These are phyloP conservation scores for Acrocera orbiculus DNA, from an alignment of 2,888 invertebrate species.

Conservation along the genomic window DNA sequence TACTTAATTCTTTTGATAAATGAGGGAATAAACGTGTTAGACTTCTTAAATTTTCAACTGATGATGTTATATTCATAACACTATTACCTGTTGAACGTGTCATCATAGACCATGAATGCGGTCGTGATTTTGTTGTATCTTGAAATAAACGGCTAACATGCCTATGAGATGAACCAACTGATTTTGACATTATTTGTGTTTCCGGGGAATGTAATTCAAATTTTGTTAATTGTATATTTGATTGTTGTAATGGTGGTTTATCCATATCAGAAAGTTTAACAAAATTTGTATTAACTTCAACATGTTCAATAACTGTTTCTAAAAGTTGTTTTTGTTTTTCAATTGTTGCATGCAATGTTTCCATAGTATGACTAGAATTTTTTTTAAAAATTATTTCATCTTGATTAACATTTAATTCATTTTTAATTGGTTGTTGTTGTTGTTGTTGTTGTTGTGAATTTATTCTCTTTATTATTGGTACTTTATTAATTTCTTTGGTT, in stretches of 20 bases:
- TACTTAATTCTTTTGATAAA: conserved; percentile 32
- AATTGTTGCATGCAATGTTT: conserved; percentile 23
- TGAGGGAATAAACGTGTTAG: conserved; percentile 45
- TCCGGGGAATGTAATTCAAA: conserved; percentile 32
- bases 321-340: conserved; percentile 29
- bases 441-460: conserved; percentile 8
- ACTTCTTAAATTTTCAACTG: conserved; percentile 40
- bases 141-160: conserved; percentile 26
- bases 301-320: conserved; percentile 28
- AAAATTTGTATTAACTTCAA: conserved; percentile 33
- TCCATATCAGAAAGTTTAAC: conserved; percentile 68
- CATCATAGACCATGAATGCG: conserved; percentile 33
- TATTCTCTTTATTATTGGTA: conserved; percentile 8
- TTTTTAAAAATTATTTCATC: conserved; percentile 9
- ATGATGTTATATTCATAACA: conserved; percentile 34
- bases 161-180: conserved; percentile 27
- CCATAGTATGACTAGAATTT: conserved; percentile 23
- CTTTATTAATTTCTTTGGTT: conserved; percentile 23
- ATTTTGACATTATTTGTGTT: conserved; percentile 25
- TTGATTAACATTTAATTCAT: no score
- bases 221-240: no score
- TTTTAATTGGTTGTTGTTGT: no score
- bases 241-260: no score
- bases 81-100: conserved; percentile 41
- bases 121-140: conserved; percentile 34